Base-by-base conservation (phyloP, 1,140 invertebrate species). In the Littorina saxatilis region DNA sequence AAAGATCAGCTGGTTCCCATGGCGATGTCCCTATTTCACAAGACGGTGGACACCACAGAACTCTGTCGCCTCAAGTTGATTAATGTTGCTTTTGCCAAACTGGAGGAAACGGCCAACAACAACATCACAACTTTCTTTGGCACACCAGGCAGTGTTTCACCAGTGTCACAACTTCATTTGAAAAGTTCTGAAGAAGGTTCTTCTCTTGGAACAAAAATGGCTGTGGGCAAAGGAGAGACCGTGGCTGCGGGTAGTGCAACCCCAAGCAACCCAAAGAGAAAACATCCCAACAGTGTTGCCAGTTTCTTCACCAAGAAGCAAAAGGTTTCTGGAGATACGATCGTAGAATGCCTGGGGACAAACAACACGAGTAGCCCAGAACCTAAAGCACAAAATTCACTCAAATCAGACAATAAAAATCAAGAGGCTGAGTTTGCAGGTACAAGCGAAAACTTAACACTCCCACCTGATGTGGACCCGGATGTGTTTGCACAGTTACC, bases 61-160 rank as follows among this genome's bases (percentile, higher is more conserved):
- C 83, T 82, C 76, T 89, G 88, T 68, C 87, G 87, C 74, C 77
- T 89, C 4, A 86, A 83, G 23, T 70, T 89, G 23, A 86, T 89
- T 37, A 87, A 88, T 68, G 79, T 89, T 23, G 79, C 82, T 29
- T 86, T 89, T 63, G 75, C 87, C 78, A 89, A 88, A 27, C 70
- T 89, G 29, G 58, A 29, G 47, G 82, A 86, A 17, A 72, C 50
- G 79, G 35, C 77, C 47, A 82, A 74, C 77, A 84, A 85, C 39
- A 80, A 52, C 20, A 87, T 86, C 55, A 78, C 73, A 39, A 68
- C 58, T n/a, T 87, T 87, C 75, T 82, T 87, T 27, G 79, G 75
- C 40, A 52, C 58, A 17, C 9, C 66, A 68, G 27, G 43, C 43
- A 47, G 43, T 17, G 5, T 47, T 47, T 66, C 58, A 17, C 9